Evolutionary conservation across 2,113 vertebrate genomes (phyloP).

Genomic region (Ammodytes marinus): DNA sequence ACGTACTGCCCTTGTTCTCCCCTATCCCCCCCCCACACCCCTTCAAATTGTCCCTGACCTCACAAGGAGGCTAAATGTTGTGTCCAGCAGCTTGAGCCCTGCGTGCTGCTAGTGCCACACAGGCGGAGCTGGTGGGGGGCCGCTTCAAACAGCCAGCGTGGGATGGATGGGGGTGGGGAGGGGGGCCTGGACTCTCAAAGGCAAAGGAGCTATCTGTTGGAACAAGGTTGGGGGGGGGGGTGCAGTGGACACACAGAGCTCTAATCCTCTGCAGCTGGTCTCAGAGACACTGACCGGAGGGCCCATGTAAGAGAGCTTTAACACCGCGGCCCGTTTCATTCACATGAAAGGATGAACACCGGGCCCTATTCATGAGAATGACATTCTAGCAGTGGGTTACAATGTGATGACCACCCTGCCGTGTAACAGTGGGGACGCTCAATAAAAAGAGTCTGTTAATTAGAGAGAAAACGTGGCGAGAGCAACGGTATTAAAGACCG

Average conservation of each 20-base stretch:
- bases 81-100: slow-evolving; percentile 83
- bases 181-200: slow-evolving; percentile 71
- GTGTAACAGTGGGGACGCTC: slow-evolving; percentile 63
- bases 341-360: slow-evolving; percentile 78
- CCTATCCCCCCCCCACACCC: slow-evolving; percentile 29
- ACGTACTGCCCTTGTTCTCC: slow-evolving; percentile 54
- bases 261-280: slow-evolving; percentile 89
- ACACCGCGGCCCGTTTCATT: slow-evolving; percentile 69
- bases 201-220: slow-evolving; percentile 77
- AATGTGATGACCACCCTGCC: slow-evolving; percentile 77
- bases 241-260: slow-evolving; percentile 77
- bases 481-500: slow-evolving; percentile 67
- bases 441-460: slow-evolving; percentile 78
- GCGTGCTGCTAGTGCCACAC: slow-evolving; percentile 83
- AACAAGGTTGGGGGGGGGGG: slow-evolving; percentile 69
- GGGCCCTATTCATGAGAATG: slow-evolving; percentile 75
- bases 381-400: slow-evolving; percentile 69
- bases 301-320: slow-evolving; percentile 76
- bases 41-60: slow-evolving; percentile 69
- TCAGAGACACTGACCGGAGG: slow-evolving; percentile 68
- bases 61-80: slow-evolving; percentile 85
- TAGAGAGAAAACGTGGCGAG: slow-evolving; percentile 60
- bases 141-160: slow-evolving; percentile 84
- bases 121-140: slow-evolving; percentile 78
- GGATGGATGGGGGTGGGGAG: slow-evolving; percentile 50